Base-by-base conservation (phyloP, 2,113 vertebrate species). In the Neotoma lepida region DNA sequence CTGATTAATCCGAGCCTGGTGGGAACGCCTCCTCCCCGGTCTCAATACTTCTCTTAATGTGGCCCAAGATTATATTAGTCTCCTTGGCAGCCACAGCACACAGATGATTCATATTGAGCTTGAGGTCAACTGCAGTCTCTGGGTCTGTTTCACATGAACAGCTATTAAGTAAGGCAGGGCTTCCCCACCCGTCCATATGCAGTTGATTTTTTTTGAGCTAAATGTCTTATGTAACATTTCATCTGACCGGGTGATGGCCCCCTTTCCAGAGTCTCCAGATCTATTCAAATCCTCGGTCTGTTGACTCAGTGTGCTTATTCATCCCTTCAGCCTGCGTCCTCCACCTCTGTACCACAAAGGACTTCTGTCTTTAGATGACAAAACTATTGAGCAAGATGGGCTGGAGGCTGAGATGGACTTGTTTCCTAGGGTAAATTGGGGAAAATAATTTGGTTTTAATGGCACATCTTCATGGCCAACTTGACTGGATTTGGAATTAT, bases 131-230 rank as follows among this genome's bases (percentile, higher is more conserved):
- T 97, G 88, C 71, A 96, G 95, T 97, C 96, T 95, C 97, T 94
- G 96, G 93, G 96, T 97, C 96, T 97, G 97, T 97, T 97, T 97
- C 95, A 49, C 96, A 97, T 97, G 97, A 97, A 73, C 77, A 91
- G 95, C 95, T 96, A 93, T 97, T 97, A 97, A 97, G 94, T 93
- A 97, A 97, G 92, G 96, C 96, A 95, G 88, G 96, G 96, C 94
- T 96, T 95, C 90, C 95, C 95, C 96, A 95, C 97, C 96, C 93
- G 88, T 90, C 92, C 96, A 96, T 95, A 90, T 97, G 97, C 71
- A 95, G 92, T 93, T 97, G 95, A 97, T 97, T 96, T 97, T 96
- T 97, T 95, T 97, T 90, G 6, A 96, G 92, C 94, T 51, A 73
- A 96, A 94, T 0, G 82, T 82, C 81, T 97, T 97, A 96, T 97